Evolutionary conservation across 92 coral and sea anemone species (phyloP).

Genomic region (Porites evermanni): DNA sequence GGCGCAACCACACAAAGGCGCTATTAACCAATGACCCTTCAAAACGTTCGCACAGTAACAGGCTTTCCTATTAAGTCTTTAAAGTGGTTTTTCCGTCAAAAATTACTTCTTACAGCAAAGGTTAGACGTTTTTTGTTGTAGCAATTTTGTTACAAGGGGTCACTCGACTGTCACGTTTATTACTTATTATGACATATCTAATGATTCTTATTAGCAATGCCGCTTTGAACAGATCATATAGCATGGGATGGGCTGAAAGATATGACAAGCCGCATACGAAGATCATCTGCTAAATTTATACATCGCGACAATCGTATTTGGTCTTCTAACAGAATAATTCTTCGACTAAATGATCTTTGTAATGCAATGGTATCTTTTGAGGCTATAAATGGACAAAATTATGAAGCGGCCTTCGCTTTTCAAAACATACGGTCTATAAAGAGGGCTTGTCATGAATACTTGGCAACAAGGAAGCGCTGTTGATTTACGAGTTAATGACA

Average conservation of each 20-base stretch:
- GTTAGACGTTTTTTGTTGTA: background rate
- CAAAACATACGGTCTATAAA: slow-evolving; percentile 27
- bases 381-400: background rate
- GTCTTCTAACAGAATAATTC: background rate
- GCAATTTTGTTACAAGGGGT: slow-evolving; percentile 16
- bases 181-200: slow-evolving; percentile 35
- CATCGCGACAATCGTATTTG: slow-evolving; percentile 13
- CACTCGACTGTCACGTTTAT: slow-evolving; percentile 23
- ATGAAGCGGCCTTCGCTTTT: background rate
- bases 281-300: slow-evolving; percentile 11
- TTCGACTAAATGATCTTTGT: too few relatives aligned
- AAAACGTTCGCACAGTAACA: background rate
- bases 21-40: slow-evolving; percentile 35
- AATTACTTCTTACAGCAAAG: slow-evolving; percentile 8
- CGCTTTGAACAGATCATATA: slow-evolving; percentile 42
- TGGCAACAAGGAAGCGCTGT: slow-evolving; percentile 65
- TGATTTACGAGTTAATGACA: slow-evolving; percentile 71
- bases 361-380: background rate
- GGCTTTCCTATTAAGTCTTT: background rate
- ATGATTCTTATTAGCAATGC: slow-evolving; percentile 51
- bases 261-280: slow-evolving; percentile 34
- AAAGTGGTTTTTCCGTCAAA: slow-evolving; percentile 23
- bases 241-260: slow-evolving; percentile 39
- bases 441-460: slow-evolving; percentile 25
- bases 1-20: slow-evolving; percentile 55